Evolutionary conservation across 2,113 vertebrate species (phyloP).

Genomic region (Rhipidura dahli): DNA sequence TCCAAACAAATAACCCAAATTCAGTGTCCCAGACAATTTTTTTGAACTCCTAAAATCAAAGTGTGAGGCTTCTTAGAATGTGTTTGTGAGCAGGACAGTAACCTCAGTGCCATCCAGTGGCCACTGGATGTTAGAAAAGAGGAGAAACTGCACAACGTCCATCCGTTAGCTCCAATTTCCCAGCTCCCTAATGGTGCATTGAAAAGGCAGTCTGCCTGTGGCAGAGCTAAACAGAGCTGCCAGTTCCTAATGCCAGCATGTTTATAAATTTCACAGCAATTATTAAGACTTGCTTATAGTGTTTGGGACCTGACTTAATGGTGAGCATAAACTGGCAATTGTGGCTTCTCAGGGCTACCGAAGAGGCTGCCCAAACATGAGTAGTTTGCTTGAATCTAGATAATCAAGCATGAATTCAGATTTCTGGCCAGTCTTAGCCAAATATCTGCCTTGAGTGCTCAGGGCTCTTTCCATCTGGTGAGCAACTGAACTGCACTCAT

Average conservation of each 20-base stretch:
- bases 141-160: neutral
- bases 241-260: neutral
- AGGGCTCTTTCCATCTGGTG: neutral
- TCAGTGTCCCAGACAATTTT: neutral
- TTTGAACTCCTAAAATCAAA: fast-evolving
- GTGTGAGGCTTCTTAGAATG: neutral
- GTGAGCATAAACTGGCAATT: neutral
- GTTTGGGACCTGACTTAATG: neutral
- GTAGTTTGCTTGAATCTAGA: neutral
- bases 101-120: neutral
- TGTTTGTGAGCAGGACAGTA: neutral
- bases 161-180: neutral
- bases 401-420: neutral
- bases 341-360: neutral
- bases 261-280: neutral
- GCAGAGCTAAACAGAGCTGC: neutral
- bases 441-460: neutral
- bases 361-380: neutral
- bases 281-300: neutral
- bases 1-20: neutral
- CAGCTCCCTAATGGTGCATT: neutral
- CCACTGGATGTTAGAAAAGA: neutral
- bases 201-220: neutral
- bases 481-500: neutral
- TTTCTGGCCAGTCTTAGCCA: neutral